phyloP scores from a whole-genome alignment of 2,888 invertebrate species.

The Melanargia galathea region DNA sequence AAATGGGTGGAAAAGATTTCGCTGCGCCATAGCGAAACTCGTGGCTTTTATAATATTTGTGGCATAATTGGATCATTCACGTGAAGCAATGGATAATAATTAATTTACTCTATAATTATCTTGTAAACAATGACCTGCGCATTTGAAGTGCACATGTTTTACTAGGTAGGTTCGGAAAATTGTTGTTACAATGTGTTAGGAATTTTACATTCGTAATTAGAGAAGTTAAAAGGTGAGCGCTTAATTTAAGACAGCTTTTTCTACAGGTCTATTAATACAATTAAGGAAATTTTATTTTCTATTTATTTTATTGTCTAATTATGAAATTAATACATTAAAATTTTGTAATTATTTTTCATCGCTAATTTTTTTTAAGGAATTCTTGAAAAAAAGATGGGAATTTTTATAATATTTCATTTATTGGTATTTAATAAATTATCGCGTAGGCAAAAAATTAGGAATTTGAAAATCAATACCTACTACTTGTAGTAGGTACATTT shows the following conservation, averaged over 20 bases:
- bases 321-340: too few species aligned
- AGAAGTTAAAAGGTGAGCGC: neutral
- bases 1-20: slow-evolving; percentile 49
- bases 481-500: too few species aligned
- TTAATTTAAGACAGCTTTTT: neutral
- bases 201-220: slow-evolving; percentile 7
- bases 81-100: slow-evolving; percentile 30
- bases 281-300: too few species aligned
- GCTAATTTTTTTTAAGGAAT: too few species aligned
- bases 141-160: slow-evolving; percentile 41
- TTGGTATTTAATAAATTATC: too few species aligned
- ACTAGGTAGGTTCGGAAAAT: slow-evolving; percentile 21
- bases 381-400: too few species aligned
- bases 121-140: slow-evolving; percentile 45
- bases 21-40: slow-evolving; percentile 60
- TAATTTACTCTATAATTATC: slow-evolving; percentile 31
- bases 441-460: too few species aligned
- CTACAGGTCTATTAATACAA: too few species aligned
- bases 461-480: too few species aligned
- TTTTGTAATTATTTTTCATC: too few species aligned
- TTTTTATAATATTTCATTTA: too few species aligned
- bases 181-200: slow-evolving; percentile 18
- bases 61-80: slow-evolving; percentile 59
- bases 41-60: slow-evolving; percentile 67
- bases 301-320: too few species aligned